Base-by-base conservation (phyloP, 2,113 vertebrate species). In the Tylochromis polylepis region DNA sequence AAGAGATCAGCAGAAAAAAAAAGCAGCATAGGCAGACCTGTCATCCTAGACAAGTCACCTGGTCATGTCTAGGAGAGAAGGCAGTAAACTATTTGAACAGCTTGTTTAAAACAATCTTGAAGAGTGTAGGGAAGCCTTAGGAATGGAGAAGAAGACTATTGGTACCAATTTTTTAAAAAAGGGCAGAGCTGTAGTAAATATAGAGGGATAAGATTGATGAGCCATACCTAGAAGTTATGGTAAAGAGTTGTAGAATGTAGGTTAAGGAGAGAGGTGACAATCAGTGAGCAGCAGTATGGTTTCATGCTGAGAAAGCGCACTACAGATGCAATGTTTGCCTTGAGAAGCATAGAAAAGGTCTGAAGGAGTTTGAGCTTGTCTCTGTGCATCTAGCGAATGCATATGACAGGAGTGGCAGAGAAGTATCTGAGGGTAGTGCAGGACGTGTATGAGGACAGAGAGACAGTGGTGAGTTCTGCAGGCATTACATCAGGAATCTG, bases 41-140 rank as follows among this genome's bases (percentile, higher is more conserved):
- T n/a, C n/a, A n/a, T n/a, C n/a, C n/a, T n/a, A n/a, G 58, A 60
- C 16, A 60, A 0, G 58, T 60, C 29, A 60, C 16, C 29, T 60
- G 58, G 16, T 60, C 34, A 34, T 1, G 0, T 60, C 29, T 18
- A 0, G 60, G 0, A 22, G 20, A 8, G 34, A 67, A 22, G 62
- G 62, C n/a, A 41, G 34, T 67, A 12, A 38, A 67, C 41, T 12
- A 12, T 46, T 15, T 46, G 11, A 67, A 38, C 34, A 9, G 20
- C 1, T 46, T 46, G 43, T 46, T 46, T 41, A 15, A 38, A 22
- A 65, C 20, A 22, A 22, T 67, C 34, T 22, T 14, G 62, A 1
- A 0, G 62, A 41, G 36, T 15, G 62, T 24, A 22, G 11, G 1
- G 12, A 41, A 22, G 11, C 36, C 62, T 15, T 22, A 38, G 36